Percentiles rank a stretch among this genome's conserved stretches.
Evolutionary conservation across 2,113 vertebrate species (phyloP).

Genomic region (Barnardius zonarius): DNA sequence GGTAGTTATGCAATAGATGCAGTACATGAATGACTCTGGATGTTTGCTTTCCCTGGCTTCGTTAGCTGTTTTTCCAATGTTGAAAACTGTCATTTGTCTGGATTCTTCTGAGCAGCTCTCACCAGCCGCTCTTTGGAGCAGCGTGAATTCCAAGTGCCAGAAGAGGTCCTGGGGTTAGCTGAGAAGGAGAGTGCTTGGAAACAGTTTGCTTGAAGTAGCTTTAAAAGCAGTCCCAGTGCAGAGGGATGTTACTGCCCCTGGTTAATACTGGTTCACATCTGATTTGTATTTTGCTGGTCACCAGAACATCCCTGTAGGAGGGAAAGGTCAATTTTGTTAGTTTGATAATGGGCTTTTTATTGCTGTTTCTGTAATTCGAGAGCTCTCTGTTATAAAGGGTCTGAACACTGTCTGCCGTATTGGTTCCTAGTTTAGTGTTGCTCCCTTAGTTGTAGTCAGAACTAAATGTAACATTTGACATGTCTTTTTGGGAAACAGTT

Average conservation of each 20-base stretch:
- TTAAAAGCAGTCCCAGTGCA: background rate
- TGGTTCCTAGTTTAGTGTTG: background rate
- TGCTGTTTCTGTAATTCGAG: background rate
- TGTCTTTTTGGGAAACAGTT: background rate
- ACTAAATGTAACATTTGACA: background rate
- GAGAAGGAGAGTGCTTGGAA: background rate
- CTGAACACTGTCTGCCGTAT: background rate
- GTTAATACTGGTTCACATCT: background rate
- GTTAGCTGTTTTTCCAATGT: background rate
- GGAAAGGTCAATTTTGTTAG: background rate
- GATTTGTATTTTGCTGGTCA: background rate
- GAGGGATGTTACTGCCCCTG: background rate
- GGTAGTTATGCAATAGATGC: background rate
- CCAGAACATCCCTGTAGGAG: background rate
- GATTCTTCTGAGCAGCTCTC: background rate
- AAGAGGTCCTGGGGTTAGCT: background rate
- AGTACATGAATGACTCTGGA: background rate
- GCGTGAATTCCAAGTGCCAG: background rate
- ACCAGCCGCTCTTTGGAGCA: background rate
- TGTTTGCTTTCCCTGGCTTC: background rate
- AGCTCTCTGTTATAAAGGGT: background rate
- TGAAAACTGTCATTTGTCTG: background rate
- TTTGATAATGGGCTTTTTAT: background rate
- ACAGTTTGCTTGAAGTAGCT: background rate
- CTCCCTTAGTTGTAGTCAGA: background rate